Evolutionary conservation across 2,797 vertebrate genomes (phyloP).

Genomic region (Cossypha dichroa): DNA sequence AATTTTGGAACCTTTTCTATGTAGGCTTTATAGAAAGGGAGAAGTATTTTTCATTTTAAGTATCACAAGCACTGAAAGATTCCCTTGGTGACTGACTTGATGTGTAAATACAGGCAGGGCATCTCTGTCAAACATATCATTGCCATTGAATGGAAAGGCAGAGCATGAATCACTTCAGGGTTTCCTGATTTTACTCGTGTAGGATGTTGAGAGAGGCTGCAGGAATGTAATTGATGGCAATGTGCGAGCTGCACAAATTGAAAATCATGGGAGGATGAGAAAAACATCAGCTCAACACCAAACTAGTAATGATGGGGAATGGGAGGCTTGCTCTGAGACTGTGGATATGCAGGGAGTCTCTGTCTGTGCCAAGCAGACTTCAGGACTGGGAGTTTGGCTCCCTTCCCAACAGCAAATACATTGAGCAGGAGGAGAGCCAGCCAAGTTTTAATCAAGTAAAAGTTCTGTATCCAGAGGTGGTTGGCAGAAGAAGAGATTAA

Average conservation of each 20-base stretch:
- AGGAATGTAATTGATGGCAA: slow-evolving; percentile 34
- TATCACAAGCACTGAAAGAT: not conserved
- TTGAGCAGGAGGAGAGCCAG: slow-evolving; percentile 30
- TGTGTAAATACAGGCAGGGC: slow-evolving; percentile 35
- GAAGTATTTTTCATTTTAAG: slow-evolving; percentile 28
- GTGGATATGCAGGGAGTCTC: slow-evolving; percentile 26
- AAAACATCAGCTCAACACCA: slow-evolving; percentile 37
- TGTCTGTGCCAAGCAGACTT: slow-evolving; percentile 53
- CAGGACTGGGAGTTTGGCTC: slow-evolving; percentile 51
- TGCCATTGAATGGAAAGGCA: slow-evolving; percentile 15
- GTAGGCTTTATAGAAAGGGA: not conserved
- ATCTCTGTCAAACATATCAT: slow-evolving; percentile 36
- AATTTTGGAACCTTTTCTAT: not conserved
- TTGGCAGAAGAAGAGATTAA: slow-evolving; percentile 64
- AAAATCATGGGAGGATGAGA: slow-evolving; percentile 33
- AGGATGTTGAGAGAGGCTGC: slow-evolving; percentile 27
- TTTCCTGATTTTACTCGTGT: slow-evolving; percentile 31
- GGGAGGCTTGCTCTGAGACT: slow-evolving; percentile 8
- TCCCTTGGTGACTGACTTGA: slow-evolving; percentile 42
- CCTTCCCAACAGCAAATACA: slow-evolving; percentile 55
- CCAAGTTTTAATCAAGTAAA: slow-evolving; percentile 70
- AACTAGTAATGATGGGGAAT: not conserved
- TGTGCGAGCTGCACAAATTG: slow-evolving; percentile 16
- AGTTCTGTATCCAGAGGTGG: slow-evolving; percentile 62
- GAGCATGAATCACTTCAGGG: slow-evolving; percentile 24